Evolutionary conservation across 2,888 invertebrate genomes (phyloP), one percentile per base, ranked within the genome.

Genomic region (Chymomyza fuscimana): DNA sequence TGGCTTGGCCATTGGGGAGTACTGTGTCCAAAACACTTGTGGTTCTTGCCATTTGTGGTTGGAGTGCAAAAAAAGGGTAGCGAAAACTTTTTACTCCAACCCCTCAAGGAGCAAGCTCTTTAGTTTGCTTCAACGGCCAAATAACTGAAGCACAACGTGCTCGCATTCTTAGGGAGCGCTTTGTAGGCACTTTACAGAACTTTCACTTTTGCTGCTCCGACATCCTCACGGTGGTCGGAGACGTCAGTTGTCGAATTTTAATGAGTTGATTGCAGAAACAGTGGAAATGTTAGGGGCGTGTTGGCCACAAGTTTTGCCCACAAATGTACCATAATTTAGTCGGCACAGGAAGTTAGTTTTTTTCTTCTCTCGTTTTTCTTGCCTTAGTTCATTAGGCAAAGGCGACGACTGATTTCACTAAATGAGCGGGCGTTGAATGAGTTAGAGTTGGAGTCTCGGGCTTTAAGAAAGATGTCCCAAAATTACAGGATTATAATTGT

Each of bases 301-400:
- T 9, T 2, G n/a, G 40, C 10, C 46, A 65, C 60, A 9, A n/a
- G 51, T 54, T 54, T 46, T 12, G 12, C 32, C 50, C 60, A 52
- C 58, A 22, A 62, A 51, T 58, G 67, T 36, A 74, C 40, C 76
- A 74, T 78, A 78, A 78, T 78, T 69, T 76, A 77, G 72, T 63
- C 74, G 71, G 65, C 78, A 65, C 80, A 77, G 80, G 77, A 80
- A 80, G 78, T 80, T 69, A 51, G 64, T 52, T 64, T 59, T 60
- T n/a, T 60, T 64, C 59, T 64, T 15, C 51, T 63, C 16, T 76
- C 71, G 71, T 76, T 70, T 79, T 69, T n/a, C 32, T 61, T 19
- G 50, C 29, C 40, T 70, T 74, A 81, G 85, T 84, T 81, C 81
- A 84, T 84, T 85, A 84, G 67, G 67, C 80, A 54, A 54, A 16